A percentile compares a stretch with the other conserved stretches of the same genome.
These are phyloP conservation scores for Catocala fraxini DNA, from an alignment of 2,888 invertebrate species.

Conservation along the genomic window DNA sequence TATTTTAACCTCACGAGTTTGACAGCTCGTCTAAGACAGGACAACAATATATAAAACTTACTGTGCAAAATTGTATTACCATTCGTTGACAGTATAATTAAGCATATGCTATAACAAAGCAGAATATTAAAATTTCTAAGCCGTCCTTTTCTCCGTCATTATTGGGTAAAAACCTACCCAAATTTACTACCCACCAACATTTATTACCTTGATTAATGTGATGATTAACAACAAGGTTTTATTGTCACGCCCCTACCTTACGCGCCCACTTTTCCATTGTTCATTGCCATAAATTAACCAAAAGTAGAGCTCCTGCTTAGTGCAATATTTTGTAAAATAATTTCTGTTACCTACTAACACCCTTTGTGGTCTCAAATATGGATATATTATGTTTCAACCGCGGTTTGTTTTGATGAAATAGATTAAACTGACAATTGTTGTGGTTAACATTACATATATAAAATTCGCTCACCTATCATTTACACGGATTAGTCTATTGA, in stretches of 20 bases:
- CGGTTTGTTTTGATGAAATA: neutral
- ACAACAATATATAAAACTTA: too few relatives aligned
- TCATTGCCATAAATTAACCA: conserved; percentile 29
- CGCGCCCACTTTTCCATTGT: conserved; percentile 25
- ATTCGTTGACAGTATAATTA: too few relatives aligned
- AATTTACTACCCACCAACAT: conserved; percentile 8
- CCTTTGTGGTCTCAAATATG: conserved; percentile 6
- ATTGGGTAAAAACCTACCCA: conserved; percentile 1
- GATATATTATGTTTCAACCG: neutral
- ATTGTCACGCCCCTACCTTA: conserved; percentile 28
- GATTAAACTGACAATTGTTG: neutral
- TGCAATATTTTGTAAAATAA: conserved; percentile 17
- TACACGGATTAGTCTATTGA: too few relatives aligned
- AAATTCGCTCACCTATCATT: too few relatives aligned
- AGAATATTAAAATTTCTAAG: neutral
- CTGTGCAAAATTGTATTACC: too few relatives aligned
- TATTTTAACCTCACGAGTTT: too few relatives aligned
- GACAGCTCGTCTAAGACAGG: too few relatives aligned
- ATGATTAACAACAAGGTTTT: conserved; percentile 38
- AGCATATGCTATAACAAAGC: too few relatives aligned
- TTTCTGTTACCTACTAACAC: conserved; percentile 6
- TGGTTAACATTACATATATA: too few relatives aligned
- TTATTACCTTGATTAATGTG: conserved; percentile 37
- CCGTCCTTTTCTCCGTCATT: conserved; percentile 1
- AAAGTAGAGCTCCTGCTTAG: conserved; percentile 19